These are phyloP conservation scores for Cirrhinus mrigala DNA, from an alignment of 2,797 vertebrate species.

Conservation along the genomic window DNA sequence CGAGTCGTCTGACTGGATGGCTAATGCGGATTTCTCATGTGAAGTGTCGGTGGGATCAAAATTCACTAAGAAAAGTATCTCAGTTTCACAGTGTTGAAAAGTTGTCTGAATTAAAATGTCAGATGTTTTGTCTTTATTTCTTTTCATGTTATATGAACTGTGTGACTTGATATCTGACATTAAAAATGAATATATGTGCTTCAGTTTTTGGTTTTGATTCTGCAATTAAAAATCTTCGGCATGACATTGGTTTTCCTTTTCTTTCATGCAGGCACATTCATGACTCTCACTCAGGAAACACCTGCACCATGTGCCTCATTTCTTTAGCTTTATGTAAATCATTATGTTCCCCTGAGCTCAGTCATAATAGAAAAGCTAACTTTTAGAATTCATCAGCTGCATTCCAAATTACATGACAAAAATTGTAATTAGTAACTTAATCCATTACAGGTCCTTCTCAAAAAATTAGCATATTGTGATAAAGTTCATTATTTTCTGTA, in stretches of 20 bases:
- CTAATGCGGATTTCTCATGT: slow-evolving; percentile 14
- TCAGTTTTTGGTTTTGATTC: neutral
- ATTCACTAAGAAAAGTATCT: neutral
- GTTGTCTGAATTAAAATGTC: neutral
- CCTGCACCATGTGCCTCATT: slow-evolving; percentile 14
- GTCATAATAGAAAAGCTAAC: neutral
- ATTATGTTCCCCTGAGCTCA: neutral
- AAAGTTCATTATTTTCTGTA: no score
- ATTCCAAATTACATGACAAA: slow-evolving; percentile 23
- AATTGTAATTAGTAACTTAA: no score
- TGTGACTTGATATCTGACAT: neutral
- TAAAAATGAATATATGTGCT: neutral
- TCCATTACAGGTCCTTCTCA: no score
- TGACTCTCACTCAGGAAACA: slow-evolving; percentile 27
- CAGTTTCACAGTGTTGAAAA: neutral
- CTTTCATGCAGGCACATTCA: neutral
- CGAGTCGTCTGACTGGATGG: slow-evolving; percentile 64
- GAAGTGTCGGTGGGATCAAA: neutral
- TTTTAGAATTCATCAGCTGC: neutral
- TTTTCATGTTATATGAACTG: no score
- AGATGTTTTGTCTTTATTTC: neutral
- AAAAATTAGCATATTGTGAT: no score
- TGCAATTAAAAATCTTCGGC: neutral
- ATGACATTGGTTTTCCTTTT: neutral
- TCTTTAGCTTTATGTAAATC: slow-evolving; percentile 49